A percentile compares a stretch with the other conserved stretches of the same genome.
phyloP scores from a whole-genome alignment of 2,113 vertebrate genomes.

The Bubo blakistoni region DNA sequence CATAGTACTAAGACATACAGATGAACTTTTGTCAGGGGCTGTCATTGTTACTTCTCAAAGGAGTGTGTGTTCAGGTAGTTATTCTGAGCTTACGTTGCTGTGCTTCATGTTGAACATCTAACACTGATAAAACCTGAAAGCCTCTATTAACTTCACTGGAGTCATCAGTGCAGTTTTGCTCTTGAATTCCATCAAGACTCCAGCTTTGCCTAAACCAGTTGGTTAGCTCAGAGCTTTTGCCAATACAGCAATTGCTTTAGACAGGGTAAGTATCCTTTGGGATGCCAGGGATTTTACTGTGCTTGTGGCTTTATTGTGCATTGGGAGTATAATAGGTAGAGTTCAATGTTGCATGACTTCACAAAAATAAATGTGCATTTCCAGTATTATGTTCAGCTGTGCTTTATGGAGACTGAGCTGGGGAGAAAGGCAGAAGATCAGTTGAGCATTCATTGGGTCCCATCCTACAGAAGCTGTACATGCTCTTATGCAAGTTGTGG shows the following conservation, averaged over 20 bases:
- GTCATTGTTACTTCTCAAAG: background rate
- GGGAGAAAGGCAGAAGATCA: background rate
- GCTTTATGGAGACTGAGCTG: background rate
- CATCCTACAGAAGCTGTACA: background rate
- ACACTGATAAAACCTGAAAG: conserved; percentile 41
- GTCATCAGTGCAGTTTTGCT: background rate
- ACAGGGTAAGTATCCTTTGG: background rate
- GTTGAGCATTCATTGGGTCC: background rate
- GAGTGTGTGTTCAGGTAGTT: background rate
- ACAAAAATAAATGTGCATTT: background rate
- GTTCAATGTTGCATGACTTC: conserved; percentile 14
- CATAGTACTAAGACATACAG: background rate
- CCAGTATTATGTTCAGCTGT: background rate
- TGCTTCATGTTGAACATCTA: background rate
- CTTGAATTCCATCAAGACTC: background rate
- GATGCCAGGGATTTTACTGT: conserved; percentile 24
- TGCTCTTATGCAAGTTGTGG: background rate
- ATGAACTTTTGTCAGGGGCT: background rate
- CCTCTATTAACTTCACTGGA: background rate
- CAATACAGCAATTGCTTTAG: background rate
- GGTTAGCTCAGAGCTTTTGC: conserved; percentile 12
- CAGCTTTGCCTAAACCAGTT: conserved; percentile 3
- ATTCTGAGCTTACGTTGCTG: background rate
- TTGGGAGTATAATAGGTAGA: background rate
- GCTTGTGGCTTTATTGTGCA: conserved; percentile 37